Base-by-base conservation (phyloP, 2,797 vertebrate species). In the Propithecus deckenii region DNA sequence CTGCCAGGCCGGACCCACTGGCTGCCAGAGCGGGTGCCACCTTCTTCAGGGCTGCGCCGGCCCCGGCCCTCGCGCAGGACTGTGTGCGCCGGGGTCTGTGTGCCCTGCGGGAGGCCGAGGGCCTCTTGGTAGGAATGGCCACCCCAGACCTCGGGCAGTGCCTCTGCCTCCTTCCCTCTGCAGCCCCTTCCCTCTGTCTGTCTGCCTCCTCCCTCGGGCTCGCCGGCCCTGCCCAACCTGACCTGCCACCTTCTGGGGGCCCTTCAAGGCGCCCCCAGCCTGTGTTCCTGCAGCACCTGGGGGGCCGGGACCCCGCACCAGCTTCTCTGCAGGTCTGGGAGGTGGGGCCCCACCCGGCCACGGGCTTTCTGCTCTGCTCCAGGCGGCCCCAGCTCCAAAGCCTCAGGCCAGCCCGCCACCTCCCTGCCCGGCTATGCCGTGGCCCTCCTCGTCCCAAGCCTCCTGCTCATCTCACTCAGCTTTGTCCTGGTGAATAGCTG, bases 401-500 rank as follows among this genome's bases (percentile, higher is more conserved):
- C 12, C 46, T 48, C 41, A 6, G 30, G 4, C 4, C 69, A 2
- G 23, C 69, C 20, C 6, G 23, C 10, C 0, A 0, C 14, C 4
- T 10, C 25, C 12, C 59, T 91, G 86, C 89, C 96, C 11, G 10
- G 90, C 48, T 96, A 52, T 6, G 75, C 65, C 1, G 7, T 95
- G 20, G 96, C 65, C 0, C 72, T 95, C 28, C 76, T 96, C 4
- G 13, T 91, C 46, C 65, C 96, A 46, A 78, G 86, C 5, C 38
- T 89, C 17, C 57, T 97, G 63, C 57, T 88, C 0, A 2, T 94
- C 13, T 35, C 10, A 0, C 0, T 92, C 5, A 2, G 55, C 17
- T 81, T 98, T 4, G 0, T 96, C 25, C 65, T 97, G 91, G 95
- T 97, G 63, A 97, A 95, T 85, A 23, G 52, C 71, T 75, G 57